Conservation (phyloP, 2,888 invertebrate species). For the Spodoptera picta region DNA sequence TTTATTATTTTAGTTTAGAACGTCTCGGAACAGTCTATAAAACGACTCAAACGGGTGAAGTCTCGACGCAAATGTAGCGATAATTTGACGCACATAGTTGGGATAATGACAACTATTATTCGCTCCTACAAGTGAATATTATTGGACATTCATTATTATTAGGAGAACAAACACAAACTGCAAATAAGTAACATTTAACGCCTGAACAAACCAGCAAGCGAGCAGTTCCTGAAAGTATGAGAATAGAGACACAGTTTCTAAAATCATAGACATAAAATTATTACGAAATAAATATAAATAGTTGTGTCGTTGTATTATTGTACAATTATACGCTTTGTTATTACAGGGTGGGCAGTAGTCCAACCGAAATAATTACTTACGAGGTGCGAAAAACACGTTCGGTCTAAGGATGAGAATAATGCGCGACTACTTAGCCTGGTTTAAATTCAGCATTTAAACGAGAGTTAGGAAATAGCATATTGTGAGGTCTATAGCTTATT, state of each 20-base stretch:
- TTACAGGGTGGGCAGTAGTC: conserved; percentile 48
- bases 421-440: conserved; percentile 26
- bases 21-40: no score
- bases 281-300: conserved; percentile 32
- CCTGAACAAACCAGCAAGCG: background rate
- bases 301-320: conserved; percentile 30
- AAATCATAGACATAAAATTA: conserved; percentile 9
- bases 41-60: no score
- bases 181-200: no score
- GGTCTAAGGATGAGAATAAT: conserved; percentile 41
- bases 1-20: no score
- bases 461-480: conserved; percentile 7
- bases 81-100: no score
- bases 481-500: no score
- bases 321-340: conserved; percentile 47
- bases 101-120: no score
- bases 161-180: no score
- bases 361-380: conserved; percentile 45
- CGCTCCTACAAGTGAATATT: no score
- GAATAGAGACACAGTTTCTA: conserved; percentile 8
- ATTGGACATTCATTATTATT: no score
- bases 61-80: no score
- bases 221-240: background rate
- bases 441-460: conserved; percentile 23
- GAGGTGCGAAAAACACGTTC: conserved; percentile 45